Conservation (phyloP, 2,113 vertebrate genomes). For the Elanus axillaris region DNA sequence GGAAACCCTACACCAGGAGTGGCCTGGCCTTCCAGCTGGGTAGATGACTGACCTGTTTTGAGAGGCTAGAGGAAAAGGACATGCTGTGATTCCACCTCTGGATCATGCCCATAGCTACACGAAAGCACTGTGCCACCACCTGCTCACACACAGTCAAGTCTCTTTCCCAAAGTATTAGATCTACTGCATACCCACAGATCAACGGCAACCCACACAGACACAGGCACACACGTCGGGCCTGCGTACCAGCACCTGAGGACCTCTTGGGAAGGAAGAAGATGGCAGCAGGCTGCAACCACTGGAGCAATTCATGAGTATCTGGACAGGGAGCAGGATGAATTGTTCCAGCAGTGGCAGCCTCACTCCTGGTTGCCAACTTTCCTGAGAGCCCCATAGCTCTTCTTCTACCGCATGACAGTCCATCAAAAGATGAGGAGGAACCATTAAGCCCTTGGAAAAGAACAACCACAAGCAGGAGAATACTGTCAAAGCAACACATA, state of each 20-base stretch:
- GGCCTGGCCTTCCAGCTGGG: background rate
- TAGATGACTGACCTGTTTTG: background rate
- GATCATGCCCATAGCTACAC: background rate
- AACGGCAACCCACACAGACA: background rate
- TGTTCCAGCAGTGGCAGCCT: background rate
- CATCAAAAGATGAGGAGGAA: background rate
- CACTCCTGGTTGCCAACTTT: background rate
- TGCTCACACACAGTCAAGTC: background rate
- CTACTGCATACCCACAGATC: background rate
- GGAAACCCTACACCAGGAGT: background rate
- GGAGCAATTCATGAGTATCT: background rate
- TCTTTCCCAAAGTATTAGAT: background rate
- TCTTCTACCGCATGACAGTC: background rate
- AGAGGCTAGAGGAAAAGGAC: background rate
- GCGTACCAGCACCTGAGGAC: background rate
- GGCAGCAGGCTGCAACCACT: background rate
- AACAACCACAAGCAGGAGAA: background rate
- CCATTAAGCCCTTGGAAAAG: background rate
- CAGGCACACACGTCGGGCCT: background rate
- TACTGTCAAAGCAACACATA: background rate
- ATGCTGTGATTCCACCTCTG: background rate
- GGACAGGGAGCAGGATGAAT: background rate
- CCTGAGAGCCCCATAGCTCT: background rate
- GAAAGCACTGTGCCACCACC: background rate
- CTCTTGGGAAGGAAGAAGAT: background rate